Evolutionary conservation across 1,140 invertebrate genomes (phyloP).

Genomic region (Drosophila arizonae): DNA sequence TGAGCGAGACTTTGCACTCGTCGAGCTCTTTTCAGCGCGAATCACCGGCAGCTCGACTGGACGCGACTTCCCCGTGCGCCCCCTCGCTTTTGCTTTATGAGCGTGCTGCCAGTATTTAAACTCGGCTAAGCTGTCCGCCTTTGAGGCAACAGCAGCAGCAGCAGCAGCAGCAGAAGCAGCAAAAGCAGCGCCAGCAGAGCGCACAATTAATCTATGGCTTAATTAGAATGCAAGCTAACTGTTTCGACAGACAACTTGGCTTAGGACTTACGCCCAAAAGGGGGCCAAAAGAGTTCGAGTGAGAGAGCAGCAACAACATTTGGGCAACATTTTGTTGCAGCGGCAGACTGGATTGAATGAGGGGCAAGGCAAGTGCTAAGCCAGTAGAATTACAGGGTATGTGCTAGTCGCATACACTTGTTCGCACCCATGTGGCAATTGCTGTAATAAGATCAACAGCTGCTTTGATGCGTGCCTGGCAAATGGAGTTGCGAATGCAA

Average conservation of each 20-base stretch:
- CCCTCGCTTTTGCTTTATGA: conserved; percentile 7
- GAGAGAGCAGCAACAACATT: too few species aligned
- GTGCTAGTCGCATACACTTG: neutral
- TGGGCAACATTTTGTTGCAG: too few species aligned
- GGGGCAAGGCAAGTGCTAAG: neutral
- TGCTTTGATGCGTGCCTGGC: conserved; percentile 31
- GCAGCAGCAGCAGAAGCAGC: conserved; percentile 30
- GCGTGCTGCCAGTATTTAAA: conserved; percentile 15
- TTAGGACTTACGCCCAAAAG: conserved; percentile 15
- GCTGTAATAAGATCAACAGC: conserved; percentile 32
- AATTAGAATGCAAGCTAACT: conserved; percentile 52
- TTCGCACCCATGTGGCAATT: neutral
- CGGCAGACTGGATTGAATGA: neutral
- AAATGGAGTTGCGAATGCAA: conserved; percentile 44
- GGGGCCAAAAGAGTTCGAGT: neutral
- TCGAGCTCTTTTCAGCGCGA: conserved; percentile 1
- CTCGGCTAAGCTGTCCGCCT: conserved; percentile 1
- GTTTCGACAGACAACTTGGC: conserved; percentile 17
- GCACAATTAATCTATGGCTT: conserved; percentile 53
- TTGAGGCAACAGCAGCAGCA: conserved; percentile 25
- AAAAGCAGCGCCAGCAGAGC: conserved; percentile 28
- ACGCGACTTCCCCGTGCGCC: neutral
- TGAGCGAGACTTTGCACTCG: conserved; percentile 11
- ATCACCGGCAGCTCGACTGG: conserved; percentile 17
- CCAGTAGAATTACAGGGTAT: conserved; percentile 28